Evolutionary conservation across 2,797 vertebrate genomes (phyloP).

Genomic region (Microctenopoma lineatum): DNA sequence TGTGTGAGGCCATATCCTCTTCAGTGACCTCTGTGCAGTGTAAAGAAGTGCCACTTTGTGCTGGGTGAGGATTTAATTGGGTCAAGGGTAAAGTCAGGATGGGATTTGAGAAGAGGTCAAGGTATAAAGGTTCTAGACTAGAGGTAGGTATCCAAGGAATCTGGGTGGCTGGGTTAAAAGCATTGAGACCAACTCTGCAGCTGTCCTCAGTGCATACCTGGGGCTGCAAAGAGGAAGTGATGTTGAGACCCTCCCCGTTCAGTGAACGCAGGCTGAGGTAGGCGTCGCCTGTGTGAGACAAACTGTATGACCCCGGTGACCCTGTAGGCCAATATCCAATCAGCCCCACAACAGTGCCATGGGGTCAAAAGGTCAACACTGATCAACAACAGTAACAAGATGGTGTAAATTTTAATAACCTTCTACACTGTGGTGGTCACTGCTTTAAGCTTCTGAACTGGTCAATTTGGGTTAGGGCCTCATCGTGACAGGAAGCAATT

Average conservation of each 20-base stretch:
- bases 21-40: constrained; percentile 20
- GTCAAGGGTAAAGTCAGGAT: constrained; percentile 53
- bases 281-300: constrained; percentile 84
- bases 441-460: constrained; percentile 13
- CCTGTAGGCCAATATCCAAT: constrained; percentile 80
- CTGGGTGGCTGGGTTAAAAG: constrained; percentile 51
- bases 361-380: constrained; percentile 46
- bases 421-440: constrained; percentile 10
- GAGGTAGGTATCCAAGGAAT: constrained; percentile 50
- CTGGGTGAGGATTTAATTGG: constrained; percentile 24
- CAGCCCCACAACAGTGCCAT: constrained; percentile 54
- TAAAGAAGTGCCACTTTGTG: constrained; percentile 42
- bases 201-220: constrained; percentile 84
- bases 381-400: constrained; percentile 28
- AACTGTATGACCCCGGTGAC: constrained; percentile 86
- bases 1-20: constrained; percentile 11
- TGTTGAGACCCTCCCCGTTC: constrained; percentile 83
- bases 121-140: constrained; percentile 59
- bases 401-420: constrained; percentile 25
- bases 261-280: constrained; percentile 85
- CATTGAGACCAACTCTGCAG: constrained; percentile 71
- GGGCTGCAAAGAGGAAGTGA: constrained; percentile 84
- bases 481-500: neutral
- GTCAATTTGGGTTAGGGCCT: neutral
- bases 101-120: constrained; percentile 50